phyloP scores from a whole-genome alignment of 2,888 invertebrate species.

The Prostheceraeus crozeri region DNA sequence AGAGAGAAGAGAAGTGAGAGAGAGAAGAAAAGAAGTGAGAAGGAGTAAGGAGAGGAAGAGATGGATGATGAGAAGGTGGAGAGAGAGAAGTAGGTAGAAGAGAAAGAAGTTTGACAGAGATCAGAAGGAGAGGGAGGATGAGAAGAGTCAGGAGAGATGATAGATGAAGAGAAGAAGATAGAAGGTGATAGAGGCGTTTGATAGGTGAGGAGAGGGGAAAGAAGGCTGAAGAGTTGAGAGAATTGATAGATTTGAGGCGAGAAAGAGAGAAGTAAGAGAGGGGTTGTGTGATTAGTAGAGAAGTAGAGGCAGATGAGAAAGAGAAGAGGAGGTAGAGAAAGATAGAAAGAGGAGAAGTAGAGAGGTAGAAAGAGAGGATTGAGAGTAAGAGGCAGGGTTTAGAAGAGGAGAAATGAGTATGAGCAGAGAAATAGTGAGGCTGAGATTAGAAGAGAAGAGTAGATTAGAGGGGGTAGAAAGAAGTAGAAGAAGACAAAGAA shows the following conservation, averaged over 20 bases:
- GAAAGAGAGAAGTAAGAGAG: neutral
- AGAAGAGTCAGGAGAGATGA: neutral
- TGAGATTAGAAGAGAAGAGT: neutral
- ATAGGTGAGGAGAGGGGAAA: neutral
- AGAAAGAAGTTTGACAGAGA: neutral
- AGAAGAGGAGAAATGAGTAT: neutral
- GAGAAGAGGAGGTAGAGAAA: neutral
- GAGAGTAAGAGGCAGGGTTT: neutral
- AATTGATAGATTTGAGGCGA: neutral
- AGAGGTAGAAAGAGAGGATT: too few species aligned
- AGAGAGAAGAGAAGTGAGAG: neutral
- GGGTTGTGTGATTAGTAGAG: neutral
- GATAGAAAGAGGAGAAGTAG: neutral
- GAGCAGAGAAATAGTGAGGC: neutral
- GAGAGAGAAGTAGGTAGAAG: constrained; percentile 5
- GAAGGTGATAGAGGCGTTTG: neutral
- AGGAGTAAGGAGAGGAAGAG: neutral
- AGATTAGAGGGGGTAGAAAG: neutral
- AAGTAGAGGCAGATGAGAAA: neutral
- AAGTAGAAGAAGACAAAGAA: neutral
- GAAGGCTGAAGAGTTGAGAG: neutral
- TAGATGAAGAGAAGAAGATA: neutral
- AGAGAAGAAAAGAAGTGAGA: constrained; percentile 3
- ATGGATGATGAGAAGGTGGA: neutral
- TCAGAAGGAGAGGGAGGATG: neutral